These are phyloP conservation scores for Hippopotamyrus pictus DNA, from an alignment of 2,797 vertebrate species.

Conservation along the genomic window DNA sequence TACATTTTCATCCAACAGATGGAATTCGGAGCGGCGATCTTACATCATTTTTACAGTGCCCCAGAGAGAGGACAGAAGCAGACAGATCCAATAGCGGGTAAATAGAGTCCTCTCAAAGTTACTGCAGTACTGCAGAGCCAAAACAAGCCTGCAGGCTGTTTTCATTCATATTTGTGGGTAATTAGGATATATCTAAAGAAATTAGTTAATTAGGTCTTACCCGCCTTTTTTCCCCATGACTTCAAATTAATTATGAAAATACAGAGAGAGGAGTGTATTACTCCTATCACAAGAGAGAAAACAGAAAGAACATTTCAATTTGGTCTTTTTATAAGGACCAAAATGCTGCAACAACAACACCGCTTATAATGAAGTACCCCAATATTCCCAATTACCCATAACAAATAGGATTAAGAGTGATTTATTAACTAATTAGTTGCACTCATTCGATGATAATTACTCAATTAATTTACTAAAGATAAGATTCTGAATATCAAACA, in stretches of 20 bases:
- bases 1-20: slow-evolving; percentile 31
- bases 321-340: neutral
- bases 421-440: slow-evolving; percentile 1
- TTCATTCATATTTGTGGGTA: slow-evolving; percentile 24
- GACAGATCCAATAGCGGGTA: slow-evolving; percentile 12
- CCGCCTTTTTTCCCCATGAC: neutral
- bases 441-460: neutral
- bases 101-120: slow-evolving; percentile 26
- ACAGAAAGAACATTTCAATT: neutral
- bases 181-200: slow-evolving; percentile 29
- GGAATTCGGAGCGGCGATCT: slow-evolving; percentile 25
- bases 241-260: slow-evolving; percentile 13
- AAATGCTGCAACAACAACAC: neutral
- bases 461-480: neutral
- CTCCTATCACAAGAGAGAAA: neutral
- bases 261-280: neutral
- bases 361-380: neutral
- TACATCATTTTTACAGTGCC: slow-evolving; percentile 33
- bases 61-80: slow-evolving; percentile 2
- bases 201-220: slow-evolving; percentile 12
- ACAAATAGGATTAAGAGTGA: neutral
- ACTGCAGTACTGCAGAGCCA: slow-evolving; percentile 1
- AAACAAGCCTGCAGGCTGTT: slow-evolving; percentile 10
- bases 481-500: neutral
- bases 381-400: neutral